Base-by-base conservation (phyloP, 2,888 invertebrate species). In the Spilosoma lubricipeda region DNA sequence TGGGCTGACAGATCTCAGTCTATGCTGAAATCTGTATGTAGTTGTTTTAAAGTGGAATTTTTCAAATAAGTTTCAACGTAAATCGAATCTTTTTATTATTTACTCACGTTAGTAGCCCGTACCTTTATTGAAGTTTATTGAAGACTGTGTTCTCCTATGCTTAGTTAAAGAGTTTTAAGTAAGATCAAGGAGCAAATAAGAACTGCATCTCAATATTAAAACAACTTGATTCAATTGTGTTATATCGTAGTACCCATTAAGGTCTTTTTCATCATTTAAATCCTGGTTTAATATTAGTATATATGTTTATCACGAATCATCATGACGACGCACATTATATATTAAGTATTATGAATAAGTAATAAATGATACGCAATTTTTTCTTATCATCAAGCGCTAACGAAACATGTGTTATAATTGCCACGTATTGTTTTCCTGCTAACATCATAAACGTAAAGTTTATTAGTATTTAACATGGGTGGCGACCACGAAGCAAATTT, bases 281-380 rank as follows among this genome's bases (percentile, higher is more conserved):
- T 27, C n/a, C 59, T n/a, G n/a, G 27, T 52, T 63, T 15, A 27
- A 30, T 30, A 18, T 63, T 63, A 63, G 30, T 27, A 63, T 18
- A 5, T 1, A 5, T 18, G 7, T 30, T 68, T 48, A 48, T 68
- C 45, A 48, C 48, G 11, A 23, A 23, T 68, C 30, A 68, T 68
- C 48, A 48, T 68, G 68, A 68, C 33, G 48, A 33, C 18, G 30
- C 67, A 30, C 20, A 20, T 30, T 27, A 42, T 15, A 45, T 11
- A 67, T n/a, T 20, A 9, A 20, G 3, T 67, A 8, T 56, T 56
- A 56, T 67, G 67, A 45, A 30, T 42, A 30, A 67, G 27, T 30
- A 67, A 45, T 45, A 45, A 67, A 67, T 42, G 67, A 67, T 30
- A 45, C 45, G 27, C 8, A 27, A 67, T 45, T 45, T 67, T 67